phyloP scores from a whole-genome alignment of 2,113 vertebrate species.

The Coptodon rendalli region DNA sequence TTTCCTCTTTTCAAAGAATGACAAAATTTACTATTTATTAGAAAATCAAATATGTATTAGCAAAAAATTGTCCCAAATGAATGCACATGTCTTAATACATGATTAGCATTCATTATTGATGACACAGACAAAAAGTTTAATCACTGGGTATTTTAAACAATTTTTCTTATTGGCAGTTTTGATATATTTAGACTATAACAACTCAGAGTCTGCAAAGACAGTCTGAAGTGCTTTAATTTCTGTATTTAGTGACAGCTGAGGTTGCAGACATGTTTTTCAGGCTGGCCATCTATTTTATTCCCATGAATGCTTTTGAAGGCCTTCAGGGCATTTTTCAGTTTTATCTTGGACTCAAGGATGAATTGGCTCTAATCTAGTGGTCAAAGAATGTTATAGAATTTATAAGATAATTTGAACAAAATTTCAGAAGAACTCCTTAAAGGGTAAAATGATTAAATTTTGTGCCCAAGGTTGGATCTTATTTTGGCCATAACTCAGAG shows the following conservation, averaged over 20 bases:
- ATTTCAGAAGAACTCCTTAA: not conserved
- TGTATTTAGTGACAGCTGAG: not conserved
- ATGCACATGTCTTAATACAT: not conserved
- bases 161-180: not conserved
- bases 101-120: not conserved
- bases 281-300: not conserved
- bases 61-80: not conserved
- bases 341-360: not conserved
- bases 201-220: not conserved
- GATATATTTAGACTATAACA: not conserved
- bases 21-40: not conserved
- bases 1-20: not conserved
- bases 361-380: not conserved
- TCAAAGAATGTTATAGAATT: not conserved
- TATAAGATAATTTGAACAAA: not conserved
- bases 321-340: not conserved
- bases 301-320: too few species aligned
- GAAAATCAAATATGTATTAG: not conserved
- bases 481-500: not conserved
- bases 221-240: not conserved
- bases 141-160: not conserved
- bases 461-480: not conserved
- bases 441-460: not conserved
- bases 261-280: not conserved
- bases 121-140: not conserved